These are phyloP conservation scores for Lophura nycthemera DNA, from an alignment of 2,113 vertebrate species.

Conservation along the genomic window DNA sequence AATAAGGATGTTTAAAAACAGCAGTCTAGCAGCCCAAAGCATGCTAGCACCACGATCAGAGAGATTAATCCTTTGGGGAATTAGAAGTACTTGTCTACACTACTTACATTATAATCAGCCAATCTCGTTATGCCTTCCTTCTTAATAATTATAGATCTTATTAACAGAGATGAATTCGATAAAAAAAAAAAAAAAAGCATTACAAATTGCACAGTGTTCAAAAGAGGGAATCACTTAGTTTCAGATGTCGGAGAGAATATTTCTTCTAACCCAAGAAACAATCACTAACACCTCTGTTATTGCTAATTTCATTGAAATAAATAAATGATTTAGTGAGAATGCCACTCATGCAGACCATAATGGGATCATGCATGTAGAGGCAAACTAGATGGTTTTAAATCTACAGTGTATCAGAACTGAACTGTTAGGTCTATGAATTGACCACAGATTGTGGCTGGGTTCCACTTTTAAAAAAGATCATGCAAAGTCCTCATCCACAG, in stretches of 20 bases:
- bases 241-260: neutral
- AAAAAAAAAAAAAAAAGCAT: conserved; percentile 53
- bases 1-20: conserved; percentile 58
- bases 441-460: neutral
- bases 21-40: neutral
- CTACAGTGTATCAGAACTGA: neutral
- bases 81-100: conserved; percentile 43
- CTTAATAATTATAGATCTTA: conserved; percentile 74
- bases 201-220: conserved; percentile 38
- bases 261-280: conserved; percentile 7
- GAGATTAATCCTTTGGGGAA: neutral
- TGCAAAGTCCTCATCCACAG: neutral
- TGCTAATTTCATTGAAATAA: conserved; percentile 7
- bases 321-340: neutral
- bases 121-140: conserved; percentile 61
- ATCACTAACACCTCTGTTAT: neutral
- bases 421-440: neutral
- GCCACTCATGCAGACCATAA: neutral
- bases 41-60: neutral
- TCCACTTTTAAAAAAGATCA: neutral
- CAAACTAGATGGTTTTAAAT: neutral
- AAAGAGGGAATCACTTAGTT: conserved; percentile 12
- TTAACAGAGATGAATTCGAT: conserved; percentile 58
- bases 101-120: conserved; percentile 44
- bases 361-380: neutral